These are phyloP conservation scores for Hetaerina titia DNA, from an alignment of 2,888 invertebrate species.

Conservation along the genomic window DNA sequence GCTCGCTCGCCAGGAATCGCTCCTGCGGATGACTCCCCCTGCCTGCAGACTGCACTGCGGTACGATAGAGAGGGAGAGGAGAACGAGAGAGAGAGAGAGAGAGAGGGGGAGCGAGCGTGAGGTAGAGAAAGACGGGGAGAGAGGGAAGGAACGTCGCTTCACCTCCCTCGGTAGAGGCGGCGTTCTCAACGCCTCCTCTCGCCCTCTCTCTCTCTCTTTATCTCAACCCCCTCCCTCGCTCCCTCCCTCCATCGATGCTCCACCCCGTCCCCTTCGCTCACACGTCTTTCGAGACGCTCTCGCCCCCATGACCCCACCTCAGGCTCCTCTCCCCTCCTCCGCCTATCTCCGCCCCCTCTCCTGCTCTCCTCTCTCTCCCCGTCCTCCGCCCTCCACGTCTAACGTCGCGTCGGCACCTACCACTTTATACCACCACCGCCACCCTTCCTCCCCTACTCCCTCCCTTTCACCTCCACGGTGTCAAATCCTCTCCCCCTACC, in stretches of 20 bases:
- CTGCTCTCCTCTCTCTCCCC: background rate
- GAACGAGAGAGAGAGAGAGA: conserved; percentile 19
- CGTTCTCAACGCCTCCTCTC: background rate
- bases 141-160: conserved; percentile 26
- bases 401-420: background rate
- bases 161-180: conserved; percentile 50
- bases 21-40: conserved; percentile 60
- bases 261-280: too few relatives aligned
- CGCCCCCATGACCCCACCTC: background rate
- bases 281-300: background rate
- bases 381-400: background rate
- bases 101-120: background rate
- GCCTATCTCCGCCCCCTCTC: background rate
- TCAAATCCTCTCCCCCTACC: too few relatives aligned
- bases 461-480: background rate
- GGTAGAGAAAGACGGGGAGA: background rate
- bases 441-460: background rate
- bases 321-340: background rate
- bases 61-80: conserved; percentile 45
- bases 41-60: conserved; percentile 66
- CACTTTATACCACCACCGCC: background rate
- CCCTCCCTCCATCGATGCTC: background rate
- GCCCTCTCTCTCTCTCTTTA: background rate
- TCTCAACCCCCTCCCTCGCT: conserved; percentile 6
- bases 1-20: conserved; percentile 47